phyloP scores from a whole-genome alignment of 2,113 vertebrate species.

The Odontesthes bonariensis region DNA sequence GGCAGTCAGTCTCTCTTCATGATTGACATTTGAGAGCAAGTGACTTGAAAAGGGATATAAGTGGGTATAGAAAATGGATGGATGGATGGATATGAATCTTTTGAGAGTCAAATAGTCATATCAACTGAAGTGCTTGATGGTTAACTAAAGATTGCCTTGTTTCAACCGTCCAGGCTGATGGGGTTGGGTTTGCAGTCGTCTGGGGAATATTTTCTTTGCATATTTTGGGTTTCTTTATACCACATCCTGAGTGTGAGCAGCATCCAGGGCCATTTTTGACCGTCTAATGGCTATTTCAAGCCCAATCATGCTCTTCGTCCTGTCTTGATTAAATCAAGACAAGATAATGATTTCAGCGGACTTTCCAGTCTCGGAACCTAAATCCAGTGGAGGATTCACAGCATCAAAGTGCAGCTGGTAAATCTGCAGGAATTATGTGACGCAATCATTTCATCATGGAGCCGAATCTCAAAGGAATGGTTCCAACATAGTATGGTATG shows the following conservation, averaged over 20 bases:
- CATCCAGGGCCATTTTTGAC: background rate
- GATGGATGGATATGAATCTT: no score
- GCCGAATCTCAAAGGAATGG: background rate
- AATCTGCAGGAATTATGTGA: background rate
- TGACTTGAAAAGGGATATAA: background rate
- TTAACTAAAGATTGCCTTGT: no score
- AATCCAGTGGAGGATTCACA: background rate
- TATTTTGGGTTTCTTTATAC: no score
- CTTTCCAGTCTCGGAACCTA: background rate
- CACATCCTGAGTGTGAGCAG: no score
- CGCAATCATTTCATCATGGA: background rate
- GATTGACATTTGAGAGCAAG: background rate
- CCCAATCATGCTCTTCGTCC: background rate
- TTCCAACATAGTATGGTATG: background rate
- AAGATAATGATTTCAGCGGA: no score
- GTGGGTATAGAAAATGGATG: no score
- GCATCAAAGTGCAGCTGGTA: background rate
- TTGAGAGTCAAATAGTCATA: no score
- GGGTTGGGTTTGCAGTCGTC: background rate
- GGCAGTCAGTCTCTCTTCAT: background rate
- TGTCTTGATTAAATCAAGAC: background rate
- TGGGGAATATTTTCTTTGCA: background rate
- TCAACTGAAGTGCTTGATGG: no score
- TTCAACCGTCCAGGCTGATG: background rate
- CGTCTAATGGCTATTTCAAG: background rate